These are phyloP conservation scores for Thereva unica DNA, from an alignment of 2,888 invertebrate genomes.

Conservation along the genomic window DNA sequence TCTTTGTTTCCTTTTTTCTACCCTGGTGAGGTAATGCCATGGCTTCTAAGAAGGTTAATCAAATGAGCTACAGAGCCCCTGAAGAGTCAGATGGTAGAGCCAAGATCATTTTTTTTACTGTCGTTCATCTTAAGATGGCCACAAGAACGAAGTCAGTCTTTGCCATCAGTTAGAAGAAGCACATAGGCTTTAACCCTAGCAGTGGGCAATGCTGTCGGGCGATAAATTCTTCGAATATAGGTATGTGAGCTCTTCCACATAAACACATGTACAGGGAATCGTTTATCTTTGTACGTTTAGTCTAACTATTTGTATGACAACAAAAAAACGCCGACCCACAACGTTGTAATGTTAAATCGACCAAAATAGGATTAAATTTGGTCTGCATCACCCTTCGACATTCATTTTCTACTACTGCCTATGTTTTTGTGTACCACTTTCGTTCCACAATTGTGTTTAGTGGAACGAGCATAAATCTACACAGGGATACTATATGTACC, in stretches of 20 bases:
- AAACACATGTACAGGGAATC: constrained; percentile 29
- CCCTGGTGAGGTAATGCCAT: too few species aligned
- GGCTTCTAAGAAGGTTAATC: too few species aligned
- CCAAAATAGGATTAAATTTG: constrained; percentile 40
- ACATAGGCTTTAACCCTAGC: too few species aligned
- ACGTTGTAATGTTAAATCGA: constrained; percentile 40
- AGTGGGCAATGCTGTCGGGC: too few species aligned
- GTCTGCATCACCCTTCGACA: constrained; percentile 40
- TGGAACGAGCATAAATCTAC: constrained; percentile 14
- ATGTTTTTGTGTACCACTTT: constrained; percentile 37
- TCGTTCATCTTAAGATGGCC: too few species aligned
- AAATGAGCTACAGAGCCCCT: too few species aligned
- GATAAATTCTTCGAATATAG: too few species aligned
- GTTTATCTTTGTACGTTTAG: constrained; percentile 31
- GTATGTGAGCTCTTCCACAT: too few species aligned
- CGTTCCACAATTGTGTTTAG: constrained; percentile 18
- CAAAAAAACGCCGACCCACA: constrained; percentile 27
- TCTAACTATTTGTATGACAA: constrained; percentile 27
- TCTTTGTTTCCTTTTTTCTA: background rate
- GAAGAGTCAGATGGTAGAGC: too few species aligned
- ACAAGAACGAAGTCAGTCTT: too few species aligned
- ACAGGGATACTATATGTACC: background rate
- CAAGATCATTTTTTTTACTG: too few species aligned
- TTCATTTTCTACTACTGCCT: constrained; percentile 27
- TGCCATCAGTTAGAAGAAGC: too few species aligned